Base-by-base conservation (phyloP, 1,140 invertebrate genomes). In the Asbolus verrucosus region DNA sequence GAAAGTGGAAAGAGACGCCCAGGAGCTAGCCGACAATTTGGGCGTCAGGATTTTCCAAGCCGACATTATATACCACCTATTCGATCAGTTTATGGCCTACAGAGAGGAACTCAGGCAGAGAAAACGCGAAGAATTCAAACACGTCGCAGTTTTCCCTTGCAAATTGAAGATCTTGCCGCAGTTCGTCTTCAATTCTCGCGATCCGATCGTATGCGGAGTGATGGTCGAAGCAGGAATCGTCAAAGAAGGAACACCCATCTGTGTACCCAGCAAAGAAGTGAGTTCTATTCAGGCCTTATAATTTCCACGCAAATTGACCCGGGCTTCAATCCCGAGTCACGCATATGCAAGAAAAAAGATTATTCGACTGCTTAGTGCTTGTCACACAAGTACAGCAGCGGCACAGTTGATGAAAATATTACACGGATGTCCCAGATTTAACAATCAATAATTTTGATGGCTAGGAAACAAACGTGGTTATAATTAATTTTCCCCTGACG, bases 51-150 rank as follows among this genome's bases (percentile, higher is more conserved):
- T 99, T 78, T 99, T 99, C 88, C 93, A 97, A 67, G 98, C 98
- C 1, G 97, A 99, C 82, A 99, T 99, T 81, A 99, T 99, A 78
- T 99, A 99, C 84, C 98, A 99, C 86, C 84, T 99, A 68, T 98
- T 99, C 84, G 98, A 99, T 83, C 93, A 94, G 81, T 99, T 99
- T 84, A 97, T 91, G 70, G 91, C 92, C 11, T 98, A 97, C 82
- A 86, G 95, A 61, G 96, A 98, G 60, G 95, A 99, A 74, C 83
- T 98, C n/a, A 96, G 93, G 79, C 88, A 91, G 77, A 91, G 92
- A 80, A 98, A 97, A 80, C 89, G 96, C 8, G 95, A 98, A 73
- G 94, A 99, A 80, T 93, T 96, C 84, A 97, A 97, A 80, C 90
- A 94, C 76, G 91, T 98, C 66, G 98, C 98, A 8, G 96, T 99